Evolutionary conservation across 2,113 vertebrate species (phyloP), one percentile per base, ranked within the genome.

Genomic region (Peromyscus maniculatus): DNA sequence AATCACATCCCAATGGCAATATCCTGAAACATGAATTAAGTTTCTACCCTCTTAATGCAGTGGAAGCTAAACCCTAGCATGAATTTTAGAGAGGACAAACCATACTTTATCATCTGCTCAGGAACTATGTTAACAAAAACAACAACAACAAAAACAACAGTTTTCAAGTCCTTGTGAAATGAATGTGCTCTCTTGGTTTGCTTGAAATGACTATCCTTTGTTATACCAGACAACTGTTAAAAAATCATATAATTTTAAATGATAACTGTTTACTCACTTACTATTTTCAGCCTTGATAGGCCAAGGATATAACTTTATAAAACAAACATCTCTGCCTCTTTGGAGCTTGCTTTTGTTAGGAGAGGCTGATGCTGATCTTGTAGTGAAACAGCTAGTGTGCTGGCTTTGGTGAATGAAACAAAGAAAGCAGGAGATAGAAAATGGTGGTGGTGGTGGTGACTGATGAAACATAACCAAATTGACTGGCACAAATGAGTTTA

Each of bases 201-300:
- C 78, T 89, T 74, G 46, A 88, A 92, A n/a, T 88, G 28, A 49
- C n/a, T 71, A 13, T 91, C 36, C 91, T 93, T 93, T 82, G 21
- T 92, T 93, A 94, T 26, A 90, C 79, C 36, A 33, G 22, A 11
- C 49, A 69, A 55, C 57, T 17, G 80, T 90, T 92, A 28, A 87
- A 67, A 28, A 92, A 95, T 64, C 31, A 2, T 93, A 13, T 36
- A 66, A 43, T 49, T n/a, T 95, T 36, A 88, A 33, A 95, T 82
- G 33, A 31, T 21, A 43, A 28, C 59, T 49, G 15, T 66, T 49
- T 12, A 28, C 21, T 24, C 46, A 88, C 66, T 24, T 33, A 88
- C 66, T 36, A 22, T 55, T 87, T 55, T 72, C 13, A 86, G 33
- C 21, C 28, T 86, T 43, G 93, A 9, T 95, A 72, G 94, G 57